Conservation (phyloP, 2,797 vertebrate species). For the Spondyliosoma cantharus region DNA sequence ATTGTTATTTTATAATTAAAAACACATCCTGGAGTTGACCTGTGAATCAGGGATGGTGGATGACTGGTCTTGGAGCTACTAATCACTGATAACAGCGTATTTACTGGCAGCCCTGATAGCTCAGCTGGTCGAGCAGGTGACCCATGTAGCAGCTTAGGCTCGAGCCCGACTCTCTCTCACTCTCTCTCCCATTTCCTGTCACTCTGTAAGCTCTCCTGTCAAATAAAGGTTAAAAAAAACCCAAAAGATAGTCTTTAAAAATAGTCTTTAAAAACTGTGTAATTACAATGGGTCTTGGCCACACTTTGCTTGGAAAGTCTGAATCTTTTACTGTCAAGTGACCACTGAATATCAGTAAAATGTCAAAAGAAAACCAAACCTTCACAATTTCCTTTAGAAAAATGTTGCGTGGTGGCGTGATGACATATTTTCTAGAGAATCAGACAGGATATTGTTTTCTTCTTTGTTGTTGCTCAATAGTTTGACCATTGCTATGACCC, state of each 20-base stretch:
- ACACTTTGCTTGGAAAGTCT: background rate
- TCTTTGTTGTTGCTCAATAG: background rate
- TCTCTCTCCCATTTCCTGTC: too few relatives aligned
- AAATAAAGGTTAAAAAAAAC: too few relatives aligned
- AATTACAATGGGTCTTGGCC: background rate
- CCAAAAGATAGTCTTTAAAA: too few relatives aligned
- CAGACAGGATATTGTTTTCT: too few relatives aligned
- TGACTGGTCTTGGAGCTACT: background rate
- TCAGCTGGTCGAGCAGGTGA: background rate
- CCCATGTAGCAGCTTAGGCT: too few relatives aligned
- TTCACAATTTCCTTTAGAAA: background rate
- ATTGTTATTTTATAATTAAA: background rate
- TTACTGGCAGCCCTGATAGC: too few relatives aligned
- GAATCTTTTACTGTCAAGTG: background rate
- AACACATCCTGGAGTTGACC: background rate
- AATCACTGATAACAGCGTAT: background rate
- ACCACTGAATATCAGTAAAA: background rate
- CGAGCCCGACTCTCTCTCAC: too few relatives aligned
- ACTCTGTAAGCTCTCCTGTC: too few relatives aligned
- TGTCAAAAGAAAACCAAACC: background rate
- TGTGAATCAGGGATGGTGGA: background rate
- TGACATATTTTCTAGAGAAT: background rate
- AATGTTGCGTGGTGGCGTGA: background rate
- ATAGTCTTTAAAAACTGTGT: too few relatives aligned
- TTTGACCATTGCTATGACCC: background rate